Evolutionary conservation across 2,888 invertebrate genomes (phyloP).

Genomic region (Polylopha cassiicola): DNA sequence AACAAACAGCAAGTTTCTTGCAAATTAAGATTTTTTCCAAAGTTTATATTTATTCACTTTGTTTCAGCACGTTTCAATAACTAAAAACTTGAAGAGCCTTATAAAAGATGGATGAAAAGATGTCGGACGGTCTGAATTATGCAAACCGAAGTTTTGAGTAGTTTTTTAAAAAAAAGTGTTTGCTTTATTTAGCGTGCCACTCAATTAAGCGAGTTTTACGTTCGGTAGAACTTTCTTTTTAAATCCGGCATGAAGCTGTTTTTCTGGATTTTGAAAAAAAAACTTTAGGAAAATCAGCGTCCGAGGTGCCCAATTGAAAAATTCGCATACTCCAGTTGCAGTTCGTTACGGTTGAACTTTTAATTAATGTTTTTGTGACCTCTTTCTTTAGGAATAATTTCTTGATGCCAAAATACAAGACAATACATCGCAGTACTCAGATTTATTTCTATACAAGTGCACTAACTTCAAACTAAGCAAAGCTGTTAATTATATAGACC

Average conservation of each 20-base stretch:
- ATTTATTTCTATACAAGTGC: too few relatives aligned
- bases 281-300: conserved; percentile 24
- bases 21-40: background rate
- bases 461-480: too few relatives aligned
- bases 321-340: too few relatives aligned
- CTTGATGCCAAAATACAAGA: too few relatives aligned
- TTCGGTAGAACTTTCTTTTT: conserved; percentile 8
- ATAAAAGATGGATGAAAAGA: background rate
- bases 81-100: too few relatives aligned
- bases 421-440: too few relatives aligned
- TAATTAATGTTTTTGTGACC: too few relatives aligned
- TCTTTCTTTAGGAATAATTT: too few relatives aligned
- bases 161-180: conserved; percentile 13
- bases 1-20: background rate
- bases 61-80: too few relatives aligned
- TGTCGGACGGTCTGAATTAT: conserved; percentile 5
- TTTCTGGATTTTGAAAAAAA: conserved; percentile 9
- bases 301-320: too few relatives aligned
- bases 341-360: too few relatives aligned
- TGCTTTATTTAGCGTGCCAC: conserved; percentile 13
- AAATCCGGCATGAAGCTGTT: conserved; percentile 8
- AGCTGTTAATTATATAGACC: too few relatives aligned
- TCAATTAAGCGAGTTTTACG: conserved; percentile 20
- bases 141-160: conserved; percentile 13
- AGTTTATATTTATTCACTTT: background rate